Base-by-base conservation (phyloP, 2,113 vertebrate genomes). In the Orycteropus afer region DNA sequence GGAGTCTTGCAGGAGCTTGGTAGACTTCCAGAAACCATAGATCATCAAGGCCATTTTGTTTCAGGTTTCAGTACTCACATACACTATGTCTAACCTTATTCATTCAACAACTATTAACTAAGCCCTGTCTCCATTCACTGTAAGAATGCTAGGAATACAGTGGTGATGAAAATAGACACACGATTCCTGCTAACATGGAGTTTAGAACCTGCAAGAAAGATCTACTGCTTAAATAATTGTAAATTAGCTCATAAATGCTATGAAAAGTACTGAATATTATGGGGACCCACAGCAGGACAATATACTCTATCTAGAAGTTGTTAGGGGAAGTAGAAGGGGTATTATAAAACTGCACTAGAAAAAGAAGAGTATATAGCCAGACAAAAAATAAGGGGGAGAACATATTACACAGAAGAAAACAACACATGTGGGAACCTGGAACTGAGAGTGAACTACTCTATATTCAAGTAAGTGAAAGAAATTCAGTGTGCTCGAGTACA, bases 331-430 rank as follows among this genome's bases (percentile, higher is more conserved):
- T 32, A 77, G 7, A 90, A 77, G n/a, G 18, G n/a, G 74, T 89
- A 83, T 80, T 86, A 65, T n/a, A n/a, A 74, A 90, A 84, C 49
- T 90, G 4, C 0, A 84, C 69, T 42, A 87, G 76, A 37, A n/a
- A 80, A 86, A 81, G 37, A 87, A 45, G 2, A 76, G 7, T 37
- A 37, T 18, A 74, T 11, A 93, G 18, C 8, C 7, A 86, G 51
- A 73, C 25, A 57, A 59, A 86, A 83, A 74, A 20, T 22, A 53
- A 3, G 10, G 15, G 32, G 47, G 34, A 59, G n/a, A n/a, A 77
- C 1, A 65, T 53, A 57, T 45, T 37, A 22, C 69, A 55, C 42
- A 45, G 32, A 74, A 27, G 83, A 45, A 85, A 93, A 89, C 25
- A 51, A 7, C 25, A 59, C 1, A 7, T 47, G 3, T 29, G 51